Conservation (phyloP, 2,113 vertebrate species). For the Verasper variegatus region DNA sequence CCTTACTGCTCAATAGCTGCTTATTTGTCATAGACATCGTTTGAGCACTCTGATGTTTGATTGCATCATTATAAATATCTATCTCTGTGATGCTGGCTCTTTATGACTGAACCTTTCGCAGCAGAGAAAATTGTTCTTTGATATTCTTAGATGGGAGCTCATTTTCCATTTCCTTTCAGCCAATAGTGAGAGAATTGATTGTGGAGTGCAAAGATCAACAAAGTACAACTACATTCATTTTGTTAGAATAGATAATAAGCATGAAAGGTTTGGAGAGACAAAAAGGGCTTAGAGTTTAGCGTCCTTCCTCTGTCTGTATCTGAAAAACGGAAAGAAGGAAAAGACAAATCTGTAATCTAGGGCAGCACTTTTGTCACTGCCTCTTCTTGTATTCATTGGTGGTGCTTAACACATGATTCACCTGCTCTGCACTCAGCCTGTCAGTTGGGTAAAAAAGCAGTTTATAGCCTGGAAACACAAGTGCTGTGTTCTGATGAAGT, state of each 20-base stretch:
- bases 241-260: not conserved
- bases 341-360: not conserved
- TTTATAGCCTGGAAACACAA: slow-evolving; percentile 21
- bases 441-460: slow-evolving; percentile 25
- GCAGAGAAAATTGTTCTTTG: not conserved
- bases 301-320: not conserved
- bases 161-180: slow-evolving; percentile 5
- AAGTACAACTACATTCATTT: not conserved
- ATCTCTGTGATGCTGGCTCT: not conserved
- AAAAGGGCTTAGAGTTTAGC: not conserved
- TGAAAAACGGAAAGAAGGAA: not conserved
- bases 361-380: not conserved
- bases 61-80: not conserved
- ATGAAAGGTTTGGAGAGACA: not conserved
- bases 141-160: not conserved
- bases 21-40: slow-evolving; percentile 22
- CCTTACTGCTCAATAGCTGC: not conserved
- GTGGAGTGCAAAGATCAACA: not conserved
- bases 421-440: not conserved
- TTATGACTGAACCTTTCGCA: not conserved
- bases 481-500: slow-evolving; percentile 64
- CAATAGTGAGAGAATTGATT: not conserved
- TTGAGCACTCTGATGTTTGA: not conserved
- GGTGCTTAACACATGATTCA: not conserved
- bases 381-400: not conserved